These are phyloP conservation scores for Pipistrellus kuhlii DNA, from an alignment of 2,797 vertebrate genomes.

Conservation along the genomic window DNA sequence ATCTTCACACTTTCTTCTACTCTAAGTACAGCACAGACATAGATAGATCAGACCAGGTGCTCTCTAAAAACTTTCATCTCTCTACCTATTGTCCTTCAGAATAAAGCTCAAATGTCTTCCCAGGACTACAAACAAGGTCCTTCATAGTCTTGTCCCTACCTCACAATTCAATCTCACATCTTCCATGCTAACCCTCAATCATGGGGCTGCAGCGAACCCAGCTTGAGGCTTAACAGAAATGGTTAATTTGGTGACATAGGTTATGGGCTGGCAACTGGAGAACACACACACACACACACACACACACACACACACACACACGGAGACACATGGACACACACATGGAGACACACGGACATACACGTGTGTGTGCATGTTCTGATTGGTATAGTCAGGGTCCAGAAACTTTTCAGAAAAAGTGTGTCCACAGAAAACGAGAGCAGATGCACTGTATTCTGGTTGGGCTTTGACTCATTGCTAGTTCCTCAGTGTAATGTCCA, in stretches of 20 bases:
- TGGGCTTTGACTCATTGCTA: not conserved
- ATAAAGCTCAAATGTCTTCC: not conserved
- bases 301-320: not conserved
- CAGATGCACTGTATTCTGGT: not conserved
- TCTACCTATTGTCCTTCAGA: not conserved
- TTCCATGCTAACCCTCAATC: not conserved
- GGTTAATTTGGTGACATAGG: not conserved
- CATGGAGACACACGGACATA: not conserved
- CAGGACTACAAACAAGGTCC: not conserved
- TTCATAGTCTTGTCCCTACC: not conserved
- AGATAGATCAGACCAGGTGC: no score
- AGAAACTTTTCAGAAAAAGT: not conserved
- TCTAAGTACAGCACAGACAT: not conserved
- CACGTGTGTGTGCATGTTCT: not conserved
- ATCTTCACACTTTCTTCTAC: not conserved
- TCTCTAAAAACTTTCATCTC: not conserved
- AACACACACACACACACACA: not conserved
- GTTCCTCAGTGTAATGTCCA: not conserved
- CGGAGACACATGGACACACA: not conserved
- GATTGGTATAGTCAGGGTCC: not conserved
- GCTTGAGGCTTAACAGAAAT: no score
- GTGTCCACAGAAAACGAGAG: not conserved
- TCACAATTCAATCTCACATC: not conserved
- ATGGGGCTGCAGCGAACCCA: not conserved
- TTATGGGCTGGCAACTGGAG: not conserved